Conservation (phyloP, 2,797 vertebrate species). For the Protosalanx chinensis region DNA sequence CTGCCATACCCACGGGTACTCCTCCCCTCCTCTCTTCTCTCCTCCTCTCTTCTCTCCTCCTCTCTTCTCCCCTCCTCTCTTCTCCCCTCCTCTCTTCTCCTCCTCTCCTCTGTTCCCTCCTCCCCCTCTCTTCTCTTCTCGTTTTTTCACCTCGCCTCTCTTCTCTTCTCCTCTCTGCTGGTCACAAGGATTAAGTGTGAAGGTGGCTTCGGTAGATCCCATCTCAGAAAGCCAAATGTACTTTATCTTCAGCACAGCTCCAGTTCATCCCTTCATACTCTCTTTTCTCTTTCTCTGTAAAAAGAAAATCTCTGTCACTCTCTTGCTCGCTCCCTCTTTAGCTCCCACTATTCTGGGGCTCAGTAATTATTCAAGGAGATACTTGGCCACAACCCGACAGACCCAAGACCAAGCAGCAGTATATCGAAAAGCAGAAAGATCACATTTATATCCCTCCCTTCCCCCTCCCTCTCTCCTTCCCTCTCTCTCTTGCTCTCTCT, state of each 20-base stretch:
- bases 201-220: neutral
- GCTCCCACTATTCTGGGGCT: neutral
- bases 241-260: neutral
- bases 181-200: neutral
- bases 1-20: constrained; percentile 40
- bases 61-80: constrained; percentile 24
- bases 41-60: neutral
- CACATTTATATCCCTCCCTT: neutral
- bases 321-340: too few species aligned
- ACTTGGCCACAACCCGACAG: too few species aligned
- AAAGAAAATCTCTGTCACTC: too few species aligned
- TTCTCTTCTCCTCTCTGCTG: constrained; percentile 9
- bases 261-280: neutral
- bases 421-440: too few species aligned
- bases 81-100: constrained; percentile 31
- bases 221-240: constrained; percentile 10
- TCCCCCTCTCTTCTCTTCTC: constrained; percentile 26
- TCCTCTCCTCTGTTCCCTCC: constrained; percentile 32
- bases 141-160: too few species aligned
- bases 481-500: constrained; percentile 3
- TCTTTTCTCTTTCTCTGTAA: neutral
- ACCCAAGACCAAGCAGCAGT: too few species aligned
- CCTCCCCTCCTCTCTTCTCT: neutral
- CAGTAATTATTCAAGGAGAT: too few species aligned
- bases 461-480: neutral